Percentiles rank a stretch among this genome's conserved stretches.
phyloP scores from a whole-genome alignment of 2,888 invertebrate genomes.

The Oligia latruncula region DNA sequence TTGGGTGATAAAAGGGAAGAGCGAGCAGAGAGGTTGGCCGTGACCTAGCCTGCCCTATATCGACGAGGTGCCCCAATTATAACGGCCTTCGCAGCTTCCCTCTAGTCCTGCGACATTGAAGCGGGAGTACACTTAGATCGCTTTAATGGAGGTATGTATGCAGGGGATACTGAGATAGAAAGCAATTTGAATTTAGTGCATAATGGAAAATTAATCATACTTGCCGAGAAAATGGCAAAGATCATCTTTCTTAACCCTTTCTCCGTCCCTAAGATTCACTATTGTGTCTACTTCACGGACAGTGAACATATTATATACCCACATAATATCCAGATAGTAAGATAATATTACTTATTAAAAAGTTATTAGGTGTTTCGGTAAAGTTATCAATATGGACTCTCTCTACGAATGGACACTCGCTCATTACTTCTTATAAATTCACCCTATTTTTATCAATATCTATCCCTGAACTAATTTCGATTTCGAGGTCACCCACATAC shows the following conservation, averaged over 20 bases:
- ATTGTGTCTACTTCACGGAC: background rate
- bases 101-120: conserved; percentile 77
- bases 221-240: background rate
- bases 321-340: background rate
- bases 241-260: background rate
- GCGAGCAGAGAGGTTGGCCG: conserved; percentile 73
- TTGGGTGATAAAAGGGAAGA: conserved; percentile 53
- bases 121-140: conserved; percentile 44
- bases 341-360: background rate
- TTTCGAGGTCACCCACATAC: conserved; percentile 15
- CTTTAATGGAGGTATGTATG: conserved; percentile 44
- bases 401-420: background rate
- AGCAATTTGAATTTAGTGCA: background rate
- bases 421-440: background rate
- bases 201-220: conserved; percentile 7
- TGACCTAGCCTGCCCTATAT: conserved; percentile 85
- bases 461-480: background rate
- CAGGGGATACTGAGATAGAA: conserved; percentile 12
- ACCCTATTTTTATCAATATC: background rate
- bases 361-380: background rate
- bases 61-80: conserved; percentile 84
- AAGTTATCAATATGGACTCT: background rate
- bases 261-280: background rate
- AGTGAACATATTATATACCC: background rate
- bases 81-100: conserved; percentile 78